A percentile compares a stretch with the other conserved stretches of the same genome.
Conservation (phyloP, 2,113 vertebrate genomes). For the Dasyprocta punctata region DNA sequence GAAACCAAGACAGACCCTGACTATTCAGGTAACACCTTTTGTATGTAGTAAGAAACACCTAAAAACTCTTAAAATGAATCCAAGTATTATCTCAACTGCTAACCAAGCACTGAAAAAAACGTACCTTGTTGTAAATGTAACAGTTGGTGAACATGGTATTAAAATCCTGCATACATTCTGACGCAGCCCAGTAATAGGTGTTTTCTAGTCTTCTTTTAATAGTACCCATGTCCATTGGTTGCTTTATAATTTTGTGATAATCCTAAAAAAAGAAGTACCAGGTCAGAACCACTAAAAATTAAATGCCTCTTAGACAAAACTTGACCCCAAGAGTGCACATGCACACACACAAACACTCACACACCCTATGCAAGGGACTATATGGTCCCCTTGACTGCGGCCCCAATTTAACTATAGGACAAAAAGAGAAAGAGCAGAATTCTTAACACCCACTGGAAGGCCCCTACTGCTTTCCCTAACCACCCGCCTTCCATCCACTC, state of each 20-base stretch:
- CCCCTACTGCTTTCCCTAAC: constrained; percentile 57
- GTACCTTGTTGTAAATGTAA: constrained; percentile 98
- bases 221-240: constrained; percentile 97
- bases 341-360: background rate
- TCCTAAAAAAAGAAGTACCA: constrained; percentile 85
- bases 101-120: background rate
- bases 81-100: rapidly evolving
- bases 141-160: constrained; percentile 99
- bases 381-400: constrained; percentile 49
- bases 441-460: constrained; percentile 33
- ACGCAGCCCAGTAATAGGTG: constrained; percentile 93
- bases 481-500: constrained; percentile 73
- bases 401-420: constrained; percentile 57
- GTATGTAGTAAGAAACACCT: background rate
- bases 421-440: background rate
- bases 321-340: background rate
- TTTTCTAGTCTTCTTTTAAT: constrained; percentile 95
- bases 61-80: background rate
- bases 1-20: too few relatives aligned
- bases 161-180: constrained; percentile 97
- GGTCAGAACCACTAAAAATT: background rate
- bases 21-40: background rate
- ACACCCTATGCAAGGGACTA: rapidly evolving
- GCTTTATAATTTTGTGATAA: constrained; percentile 97
- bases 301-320: background rate